Evolutionary conservation across 1,140 invertebrate species (phyloP).

Genomic region (Lethrus apterus): DNA sequence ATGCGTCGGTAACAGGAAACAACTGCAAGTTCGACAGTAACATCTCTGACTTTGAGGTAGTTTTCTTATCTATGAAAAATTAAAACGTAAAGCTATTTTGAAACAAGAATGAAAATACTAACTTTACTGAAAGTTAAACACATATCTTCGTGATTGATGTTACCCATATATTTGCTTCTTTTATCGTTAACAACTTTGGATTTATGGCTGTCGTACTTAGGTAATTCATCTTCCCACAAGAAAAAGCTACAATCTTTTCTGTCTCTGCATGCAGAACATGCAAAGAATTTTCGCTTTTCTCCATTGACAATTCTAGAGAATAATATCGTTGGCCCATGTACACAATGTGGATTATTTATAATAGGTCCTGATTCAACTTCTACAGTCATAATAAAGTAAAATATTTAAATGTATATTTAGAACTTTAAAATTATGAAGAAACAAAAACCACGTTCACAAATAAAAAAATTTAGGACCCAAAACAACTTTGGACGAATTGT

Average conservation of each 20-base stretch:
- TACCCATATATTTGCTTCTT: conserved; percentile 43
- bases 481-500: too few species aligned
- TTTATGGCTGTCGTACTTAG: conserved; percentile 34
- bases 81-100: background rate
- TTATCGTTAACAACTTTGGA: conserved; percentile 45
- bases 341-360: conserved; percentile 45
- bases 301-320: conserved; percentile 48
- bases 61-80: conserved; percentile 40
- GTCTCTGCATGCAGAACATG: conserved; percentile 73
- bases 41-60: conserved; percentile 40
- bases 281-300: conserved; percentile 50
- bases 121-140: conserved; percentile 45
- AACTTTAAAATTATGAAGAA: too few species aligned
- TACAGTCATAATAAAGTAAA: too few species aligned
- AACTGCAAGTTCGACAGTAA: conserved; percentile 59
- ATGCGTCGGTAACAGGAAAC: conserved; percentile 46
- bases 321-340: conserved; percentile 62
- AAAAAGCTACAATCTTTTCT: conserved; percentile 65
- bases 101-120: conserved; percentile 6
- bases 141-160: conserved; percentile 46
- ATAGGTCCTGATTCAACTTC: background rate
- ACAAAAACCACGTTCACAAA: too few species aligned
- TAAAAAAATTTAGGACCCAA: too few species aligned
- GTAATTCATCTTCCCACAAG: conserved; percentile 48
- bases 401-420: too few species aligned